phyloP scores from a whole-genome alignment of 2,113 vertebrate genomes.

The Phyllostomus hastatus region DNA sequence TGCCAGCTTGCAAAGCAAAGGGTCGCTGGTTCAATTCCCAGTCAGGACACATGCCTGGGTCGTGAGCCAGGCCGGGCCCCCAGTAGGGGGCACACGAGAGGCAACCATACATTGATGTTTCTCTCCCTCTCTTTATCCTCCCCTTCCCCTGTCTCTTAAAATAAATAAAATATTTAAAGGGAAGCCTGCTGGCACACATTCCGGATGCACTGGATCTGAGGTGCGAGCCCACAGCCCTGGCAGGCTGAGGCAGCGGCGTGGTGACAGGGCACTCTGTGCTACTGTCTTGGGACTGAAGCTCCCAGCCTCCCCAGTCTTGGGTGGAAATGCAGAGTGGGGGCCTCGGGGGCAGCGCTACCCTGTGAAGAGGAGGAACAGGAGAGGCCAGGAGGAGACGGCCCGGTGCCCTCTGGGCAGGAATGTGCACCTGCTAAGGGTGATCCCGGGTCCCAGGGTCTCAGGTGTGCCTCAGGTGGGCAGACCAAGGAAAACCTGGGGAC shows the following conservation, averaged over 20 bases:
- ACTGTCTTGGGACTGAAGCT: background rate
- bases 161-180: conserved; percentile 32
- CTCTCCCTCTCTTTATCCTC: no score
- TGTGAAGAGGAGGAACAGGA: background rate
- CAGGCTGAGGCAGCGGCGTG: background rate
- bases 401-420: background rate
- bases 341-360: background rate
- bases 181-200: conserved; percentile 57
- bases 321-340: background rate
- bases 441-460: background rate
- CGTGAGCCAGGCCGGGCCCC: no score
- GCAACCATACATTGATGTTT: no score
- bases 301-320: background rate
- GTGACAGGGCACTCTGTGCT: background rate
- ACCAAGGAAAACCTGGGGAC: background rate
- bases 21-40: no score
- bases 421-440: background rate
- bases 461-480: rapidly evolving
- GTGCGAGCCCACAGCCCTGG: no score
- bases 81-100: no score
- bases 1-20: no score
- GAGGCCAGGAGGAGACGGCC: background rate
- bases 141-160: no score
- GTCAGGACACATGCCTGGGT: no score
- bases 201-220: background rate